phyloP scores from a whole-genome alignment of 2,113 vertebrate genomes.

The Psittacula cyanocephala region DNA sequence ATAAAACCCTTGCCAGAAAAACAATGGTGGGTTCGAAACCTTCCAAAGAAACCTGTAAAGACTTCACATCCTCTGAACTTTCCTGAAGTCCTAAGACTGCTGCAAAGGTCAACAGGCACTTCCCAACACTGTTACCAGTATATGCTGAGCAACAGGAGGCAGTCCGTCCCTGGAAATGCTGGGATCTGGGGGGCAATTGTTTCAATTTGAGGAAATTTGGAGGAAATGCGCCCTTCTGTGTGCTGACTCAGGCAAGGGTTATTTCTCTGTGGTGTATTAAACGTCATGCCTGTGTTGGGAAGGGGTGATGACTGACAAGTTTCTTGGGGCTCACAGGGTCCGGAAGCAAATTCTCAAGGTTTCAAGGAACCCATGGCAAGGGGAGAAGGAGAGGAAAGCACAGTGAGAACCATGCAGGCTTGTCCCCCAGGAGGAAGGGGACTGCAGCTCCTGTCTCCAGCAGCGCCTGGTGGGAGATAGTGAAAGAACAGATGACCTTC shows the following conservation, averaged over 20 bases:
- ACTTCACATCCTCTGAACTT: neutral
- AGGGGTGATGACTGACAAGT: neutral
- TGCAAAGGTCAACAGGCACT: neutral
- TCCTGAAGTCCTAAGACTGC: neutral
- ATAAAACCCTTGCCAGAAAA: neutral
- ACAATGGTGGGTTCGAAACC: neutral
- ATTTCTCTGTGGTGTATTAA: neutral
- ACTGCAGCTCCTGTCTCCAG: neutral
- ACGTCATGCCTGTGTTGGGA: neutral
- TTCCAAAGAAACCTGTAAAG: neutral
- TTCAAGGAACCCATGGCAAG: neutral
- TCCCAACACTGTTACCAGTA: neutral
- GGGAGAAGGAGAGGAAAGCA: neutral
- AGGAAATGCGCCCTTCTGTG: neutral
- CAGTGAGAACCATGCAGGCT: neutral
- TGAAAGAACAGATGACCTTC: neutral
- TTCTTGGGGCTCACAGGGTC: neutral
- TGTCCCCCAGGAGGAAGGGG: neutral
- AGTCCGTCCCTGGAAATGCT: neutral
- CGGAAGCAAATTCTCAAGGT: neutral
- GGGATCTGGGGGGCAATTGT: fast-evolving
- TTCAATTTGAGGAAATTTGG: neutral
- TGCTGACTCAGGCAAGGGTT: neutral
- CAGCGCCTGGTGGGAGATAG: neutral
- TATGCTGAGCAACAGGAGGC: neutral